Conservation (phyloP, 2,113 vertebrate species). For the Mungos mungo region DNA sequence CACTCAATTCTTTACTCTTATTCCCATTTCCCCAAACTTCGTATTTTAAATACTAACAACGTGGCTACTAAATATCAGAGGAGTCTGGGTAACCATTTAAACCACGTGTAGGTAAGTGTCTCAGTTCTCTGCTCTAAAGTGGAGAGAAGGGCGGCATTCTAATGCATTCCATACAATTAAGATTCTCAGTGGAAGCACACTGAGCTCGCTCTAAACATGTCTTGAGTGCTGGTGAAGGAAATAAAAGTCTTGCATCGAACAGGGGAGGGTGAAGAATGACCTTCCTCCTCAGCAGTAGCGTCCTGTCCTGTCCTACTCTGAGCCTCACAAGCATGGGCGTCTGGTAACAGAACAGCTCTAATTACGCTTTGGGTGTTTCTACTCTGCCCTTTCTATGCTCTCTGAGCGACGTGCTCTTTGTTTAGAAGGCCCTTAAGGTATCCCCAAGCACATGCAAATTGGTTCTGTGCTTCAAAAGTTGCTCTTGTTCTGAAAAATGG, state of each 20-base stretch:
- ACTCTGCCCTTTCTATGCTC: neutral
- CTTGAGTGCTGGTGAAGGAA: neutral
- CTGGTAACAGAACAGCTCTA: neutral
- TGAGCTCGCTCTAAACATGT: neutral
- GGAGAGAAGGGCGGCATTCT: neutral
- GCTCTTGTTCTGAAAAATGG: neutral
- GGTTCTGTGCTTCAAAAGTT: neutral
- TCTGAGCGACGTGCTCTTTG: neutral
- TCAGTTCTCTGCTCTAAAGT: neutral
- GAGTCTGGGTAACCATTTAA: neutral
- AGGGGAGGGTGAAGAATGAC: neutral
- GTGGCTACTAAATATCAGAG: neutral
- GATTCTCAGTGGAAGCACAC: neutral
- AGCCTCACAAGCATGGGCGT: fast-evolving
- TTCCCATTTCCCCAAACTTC: neutral
- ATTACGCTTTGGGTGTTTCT: neutral
- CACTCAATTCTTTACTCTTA: neutral
- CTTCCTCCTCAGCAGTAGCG: neutral
- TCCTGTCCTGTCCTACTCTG: neutral
- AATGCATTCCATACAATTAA: neutral
- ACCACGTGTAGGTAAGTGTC: neutral
- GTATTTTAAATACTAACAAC: neutral
- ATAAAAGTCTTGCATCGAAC: neutral
- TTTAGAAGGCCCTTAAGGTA: neutral
- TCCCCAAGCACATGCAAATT: neutral